These are phyloP conservation scores for Drosophila subpulchrella DNA, from an alignment of 1,140 invertebrate genomes.

Conservation along the genomic window DNA sequence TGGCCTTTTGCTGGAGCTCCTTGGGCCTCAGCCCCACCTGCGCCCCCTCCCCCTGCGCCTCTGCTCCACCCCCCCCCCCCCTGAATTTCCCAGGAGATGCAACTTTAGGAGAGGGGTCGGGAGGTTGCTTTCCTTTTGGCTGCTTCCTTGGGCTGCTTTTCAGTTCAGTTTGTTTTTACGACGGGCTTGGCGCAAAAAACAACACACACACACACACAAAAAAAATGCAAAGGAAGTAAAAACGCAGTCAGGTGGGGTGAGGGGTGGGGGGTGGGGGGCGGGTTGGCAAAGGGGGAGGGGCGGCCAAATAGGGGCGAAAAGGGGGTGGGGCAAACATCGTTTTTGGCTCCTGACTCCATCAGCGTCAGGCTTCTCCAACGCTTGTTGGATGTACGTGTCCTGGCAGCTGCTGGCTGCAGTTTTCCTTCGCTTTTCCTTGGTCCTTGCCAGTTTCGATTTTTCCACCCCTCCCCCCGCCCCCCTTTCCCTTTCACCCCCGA, in stretches of 20 bases:
- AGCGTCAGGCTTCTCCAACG: slow-evolving; percentile 56
- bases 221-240: slow-evolving; percentile 5
- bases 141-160: slow-evolving; percentile 59
- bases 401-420: slow-evolving; percentile 76
- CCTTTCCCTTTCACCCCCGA: neutral
- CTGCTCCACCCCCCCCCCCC: neutral
- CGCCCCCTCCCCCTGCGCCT: no score
- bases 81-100: slow-evolving; percentile 34
- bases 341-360: slow-evolving; percentile 61
- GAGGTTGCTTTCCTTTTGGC: slow-evolving; percentile 21
- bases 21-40: slow-evolving; percentile 13
- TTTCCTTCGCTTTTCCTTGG: slow-evolving; percentile 28
- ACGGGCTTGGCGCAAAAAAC: slow-evolving; percentile 59
- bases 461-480: neutral
- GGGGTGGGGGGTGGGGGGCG: neutral
- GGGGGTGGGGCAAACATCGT: slow-evolving; percentile 45
- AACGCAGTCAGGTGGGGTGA: slow-evolving; percentile 30
- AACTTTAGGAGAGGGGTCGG: neutral
- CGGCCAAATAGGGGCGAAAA: neutral
- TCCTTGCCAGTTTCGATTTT: slow-evolving; percentile 31
- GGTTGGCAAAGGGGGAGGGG: neutral
- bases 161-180: slow-evolving; percentile 78
- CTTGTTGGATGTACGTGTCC: slow-evolving; percentile 72
- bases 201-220: slow-evolving; percentile 27
- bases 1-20: slow-evolving; percentile 39